A percentile compares a stretch with the other conserved stretches of the same genome.
Evolutionary conservation across 1,140 invertebrate genomes (phyloP).

Genomic region (Brachionus rubens): DNA sequence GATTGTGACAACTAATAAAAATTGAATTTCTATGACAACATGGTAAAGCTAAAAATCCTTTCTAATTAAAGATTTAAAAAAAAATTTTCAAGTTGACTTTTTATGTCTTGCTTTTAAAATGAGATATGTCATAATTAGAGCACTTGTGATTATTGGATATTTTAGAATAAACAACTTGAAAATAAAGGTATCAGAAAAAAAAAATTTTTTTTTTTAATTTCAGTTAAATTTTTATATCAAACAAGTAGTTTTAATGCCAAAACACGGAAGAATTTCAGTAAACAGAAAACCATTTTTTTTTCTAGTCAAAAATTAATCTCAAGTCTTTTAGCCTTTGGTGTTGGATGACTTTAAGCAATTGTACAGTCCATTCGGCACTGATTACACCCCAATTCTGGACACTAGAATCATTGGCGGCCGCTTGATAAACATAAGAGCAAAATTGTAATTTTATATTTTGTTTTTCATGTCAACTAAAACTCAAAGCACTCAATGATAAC

Average conservation of each 20-base stretch:
- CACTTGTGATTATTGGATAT: no score
- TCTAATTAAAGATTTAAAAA: constrained; percentile 22
- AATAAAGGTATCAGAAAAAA: not conserved
- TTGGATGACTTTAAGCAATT: not conserved
- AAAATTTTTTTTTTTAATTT: no score
- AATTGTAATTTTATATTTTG: not conserved
- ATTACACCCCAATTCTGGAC: constrained; percentile 7
- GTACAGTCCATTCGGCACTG: constrained; percentile 44
- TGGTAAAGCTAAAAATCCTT: constrained; percentile 7
- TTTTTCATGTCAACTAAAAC: not conserved
- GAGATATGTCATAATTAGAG: no score
- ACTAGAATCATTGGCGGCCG: constrained; percentile 40
- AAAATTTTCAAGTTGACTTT: not conserved
- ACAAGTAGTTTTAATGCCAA: constrained; percentile 4
- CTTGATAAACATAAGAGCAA: not conserved
- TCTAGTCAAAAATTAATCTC: not conserved
- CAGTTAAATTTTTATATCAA: not conserved
- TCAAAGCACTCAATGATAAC: no score
- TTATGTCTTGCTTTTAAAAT: constrained; percentile 32
- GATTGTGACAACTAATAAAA: not conserved
- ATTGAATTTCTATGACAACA: constrained; percentile 31
- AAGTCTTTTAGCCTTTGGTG: not conserved
- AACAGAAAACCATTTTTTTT: no score
- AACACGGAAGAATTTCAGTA: constrained; percentile 40
- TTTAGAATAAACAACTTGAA: constrained; percentile 20